Evolutionary conservation across 2,797 vertebrate species (phyloP).

Genomic region (Ctenochaetus hawaiiensis): DNA sequence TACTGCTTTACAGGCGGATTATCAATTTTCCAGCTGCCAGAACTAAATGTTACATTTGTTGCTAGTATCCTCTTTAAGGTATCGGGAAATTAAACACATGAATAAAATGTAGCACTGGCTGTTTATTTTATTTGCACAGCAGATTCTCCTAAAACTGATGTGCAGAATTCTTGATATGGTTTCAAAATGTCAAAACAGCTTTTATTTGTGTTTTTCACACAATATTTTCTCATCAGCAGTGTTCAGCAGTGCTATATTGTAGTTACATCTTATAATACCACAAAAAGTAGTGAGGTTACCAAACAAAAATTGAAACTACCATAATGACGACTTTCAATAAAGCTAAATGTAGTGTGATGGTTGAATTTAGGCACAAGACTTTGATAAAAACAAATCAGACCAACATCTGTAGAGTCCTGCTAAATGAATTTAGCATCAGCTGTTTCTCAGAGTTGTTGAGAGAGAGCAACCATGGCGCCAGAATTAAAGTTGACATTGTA

Average conservation of each 20-base stretch:
- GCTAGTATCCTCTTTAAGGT: not conserved
- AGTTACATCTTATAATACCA: not conserved
- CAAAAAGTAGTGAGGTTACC: not conserved
- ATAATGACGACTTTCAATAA: not conserved
- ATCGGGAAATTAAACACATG: too few relatives aligned
- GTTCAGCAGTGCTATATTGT: not conserved
- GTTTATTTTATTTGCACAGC: not conserved
- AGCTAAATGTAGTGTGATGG: not conserved
- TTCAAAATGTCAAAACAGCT: too few relatives aligned
- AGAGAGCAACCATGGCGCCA: not conserved
- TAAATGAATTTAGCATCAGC: not conserved
- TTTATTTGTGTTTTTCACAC: not conserved
- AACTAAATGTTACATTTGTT: not conserved
- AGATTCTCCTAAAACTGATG: too few relatives aligned
- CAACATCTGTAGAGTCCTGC: too few relatives aligned
- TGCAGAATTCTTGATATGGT: too few relatives aligned
- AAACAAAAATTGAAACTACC: not conserved
- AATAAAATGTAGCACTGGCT: not conserved
- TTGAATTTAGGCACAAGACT: too few relatives aligned
- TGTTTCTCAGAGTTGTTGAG: conserved; percentile 1
- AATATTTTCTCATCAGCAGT: not conserved
- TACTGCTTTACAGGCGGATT: not conserved
- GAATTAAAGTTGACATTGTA: too few relatives aligned
- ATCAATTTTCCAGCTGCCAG: not conserved
- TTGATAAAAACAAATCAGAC: too few relatives aligned